Evolutionary conservation across 2,113 vertebrate species (phyloP).

Genomic region (Seriola aureovittata): DNA sequence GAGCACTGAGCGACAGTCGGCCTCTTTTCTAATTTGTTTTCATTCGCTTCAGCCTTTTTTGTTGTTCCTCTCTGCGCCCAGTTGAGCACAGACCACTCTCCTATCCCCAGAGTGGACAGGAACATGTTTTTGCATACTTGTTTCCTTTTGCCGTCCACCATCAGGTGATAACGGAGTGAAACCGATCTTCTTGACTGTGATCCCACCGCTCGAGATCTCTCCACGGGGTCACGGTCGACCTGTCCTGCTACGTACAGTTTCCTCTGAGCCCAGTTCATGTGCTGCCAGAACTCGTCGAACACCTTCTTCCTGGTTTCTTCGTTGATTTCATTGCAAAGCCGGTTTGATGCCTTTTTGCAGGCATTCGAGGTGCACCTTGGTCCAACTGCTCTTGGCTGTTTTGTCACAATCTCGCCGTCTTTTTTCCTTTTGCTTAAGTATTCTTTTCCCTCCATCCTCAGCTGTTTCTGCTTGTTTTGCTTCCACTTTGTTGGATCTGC

Average conservation of each 20-base stretch:
- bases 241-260: slow-evolving; percentile 34
- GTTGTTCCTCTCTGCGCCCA: slow-evolving; percentile 27
- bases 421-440: slow-evolving; percentile 54
- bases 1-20: background rate
- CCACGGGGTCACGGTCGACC: slow-evolving; percentile 44
- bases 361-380: slow-evolving; percentile 17
- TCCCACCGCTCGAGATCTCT: slow-evolving; percentile 27
- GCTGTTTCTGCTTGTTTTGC: slow-evolving; percentile 58
- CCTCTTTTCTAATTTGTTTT: slow-evolving; percentile 6
- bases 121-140: slow-evolving; percentile 63
- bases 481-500: slow-evolving; percentile 49
- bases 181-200: slow-evolving; percentile 20
- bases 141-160: slow-evolving; percentile 42
- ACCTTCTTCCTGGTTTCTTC: slow-evolving; percentile 24
- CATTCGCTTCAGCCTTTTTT: background rate
- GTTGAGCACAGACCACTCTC: slow-evolving; percentile 64
- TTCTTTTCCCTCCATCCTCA: slow-evolving; percentile 60
- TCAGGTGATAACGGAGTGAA: slow-evolving; percentile 49
- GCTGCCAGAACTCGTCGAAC: slow-evolving; percentile 50
- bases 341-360: slow-evolving; percentile 40
- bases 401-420: slow-evolving; percentile 36
- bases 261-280: slow-evolving; percentile 57
- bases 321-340: slow-evolving; percentile 37
- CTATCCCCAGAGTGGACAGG: slow-evolving; percentile 52
- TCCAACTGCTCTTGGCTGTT: slow-evolving; percentile 42